Base-by-base conservation (phyloP, 2,888 invertebrate species). In the Meghimatium bilineatum region DNA sequence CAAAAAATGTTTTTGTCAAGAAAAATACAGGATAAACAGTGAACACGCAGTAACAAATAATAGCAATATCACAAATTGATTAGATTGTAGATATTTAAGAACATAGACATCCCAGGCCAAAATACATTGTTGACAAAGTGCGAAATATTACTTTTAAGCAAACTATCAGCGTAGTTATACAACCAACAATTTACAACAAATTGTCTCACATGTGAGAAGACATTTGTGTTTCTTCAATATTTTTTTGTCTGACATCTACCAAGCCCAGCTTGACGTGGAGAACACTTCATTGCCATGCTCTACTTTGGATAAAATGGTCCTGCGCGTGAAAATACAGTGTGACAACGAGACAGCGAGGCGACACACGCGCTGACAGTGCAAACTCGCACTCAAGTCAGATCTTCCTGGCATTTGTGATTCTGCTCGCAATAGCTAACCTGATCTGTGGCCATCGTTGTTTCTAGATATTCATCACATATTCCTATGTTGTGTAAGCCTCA, bases 341-440 rank as follows among this genome's bases (percentile, higher is more conserved):
- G 75, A 75, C 56, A 75, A 6, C 34, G 75, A 52, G 56, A 36
- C 75, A 52, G 56, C 52, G 56, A 75, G 52, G 17, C 52, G 52
- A 32, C 52, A 32, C 56, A 52, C 56, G 56, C 56, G 75, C 23
- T 52, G 56, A 34, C 75, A 52, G 34, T 56, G 56, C 32, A 23
- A 56, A 34, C 56, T 56, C 56, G 75, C 75, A 72, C n/a, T 49
- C 44, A 26, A 6, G 8, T 12, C 72, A 72, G n/a, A 29, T 8
- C n/a, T 72, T 72, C 29, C 26, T 44, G 44, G 26, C 72, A 72
- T 14, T 29, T 71, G 38, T 71, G 26, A 71, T 71, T 36, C n/a
- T 38, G 12, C 38, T 72, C 44, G n/a, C 72, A 10, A 44, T 38
- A 38, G 44, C 29, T 8, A 29, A 20, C 74, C 52, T 29, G 32